Percentiles rank a stretch among this genome's conserved stretches.
These are phyloP conservation scores for Chloroceryle inda DNA, from an alignment of 2,797 vertebrate genomes.

Conservation along the genomic window DNA sequence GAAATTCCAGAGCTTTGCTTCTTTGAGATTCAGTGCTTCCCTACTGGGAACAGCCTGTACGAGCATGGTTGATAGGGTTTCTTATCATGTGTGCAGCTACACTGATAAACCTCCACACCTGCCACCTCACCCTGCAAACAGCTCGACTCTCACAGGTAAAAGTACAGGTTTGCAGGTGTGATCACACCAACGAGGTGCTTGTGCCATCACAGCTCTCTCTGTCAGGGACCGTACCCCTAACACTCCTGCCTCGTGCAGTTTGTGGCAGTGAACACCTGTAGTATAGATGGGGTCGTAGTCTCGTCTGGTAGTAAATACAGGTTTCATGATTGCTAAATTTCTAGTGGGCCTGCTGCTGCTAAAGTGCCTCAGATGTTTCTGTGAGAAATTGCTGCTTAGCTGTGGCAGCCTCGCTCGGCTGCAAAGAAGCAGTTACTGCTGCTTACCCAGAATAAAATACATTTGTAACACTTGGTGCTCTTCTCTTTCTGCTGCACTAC, in stretches of 20 bases:
- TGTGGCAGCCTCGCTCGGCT: background rate
- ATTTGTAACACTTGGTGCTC: background rate
- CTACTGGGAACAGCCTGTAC: background rate
- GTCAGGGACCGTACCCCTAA: background rate
- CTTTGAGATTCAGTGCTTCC: background rate
- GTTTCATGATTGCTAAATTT: background rate
- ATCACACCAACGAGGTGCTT: fast-evolving
- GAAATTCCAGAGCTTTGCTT: background rate
- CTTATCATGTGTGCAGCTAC: fast-evolving
- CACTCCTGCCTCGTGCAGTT: fast-evolving
- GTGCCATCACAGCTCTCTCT: background rate
- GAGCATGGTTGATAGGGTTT: background rate
- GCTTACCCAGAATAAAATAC: background rate
- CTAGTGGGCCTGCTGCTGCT: background rate
- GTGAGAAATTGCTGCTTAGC: background rate
- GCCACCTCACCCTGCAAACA: background rate
- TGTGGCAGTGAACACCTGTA: background rate
- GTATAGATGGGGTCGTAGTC: background rate
- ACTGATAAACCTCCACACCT: background rate
- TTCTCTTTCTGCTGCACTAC: background rate
- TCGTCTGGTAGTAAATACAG: background rate
- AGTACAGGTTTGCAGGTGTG: background rate
- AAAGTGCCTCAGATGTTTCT: background rate
- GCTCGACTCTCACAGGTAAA: background rate
- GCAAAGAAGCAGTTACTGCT: background rate